phyloP scores from a whole-genome alignment of 2,797 vertebrate genomes.

The Siniperca undulata region DNA sequence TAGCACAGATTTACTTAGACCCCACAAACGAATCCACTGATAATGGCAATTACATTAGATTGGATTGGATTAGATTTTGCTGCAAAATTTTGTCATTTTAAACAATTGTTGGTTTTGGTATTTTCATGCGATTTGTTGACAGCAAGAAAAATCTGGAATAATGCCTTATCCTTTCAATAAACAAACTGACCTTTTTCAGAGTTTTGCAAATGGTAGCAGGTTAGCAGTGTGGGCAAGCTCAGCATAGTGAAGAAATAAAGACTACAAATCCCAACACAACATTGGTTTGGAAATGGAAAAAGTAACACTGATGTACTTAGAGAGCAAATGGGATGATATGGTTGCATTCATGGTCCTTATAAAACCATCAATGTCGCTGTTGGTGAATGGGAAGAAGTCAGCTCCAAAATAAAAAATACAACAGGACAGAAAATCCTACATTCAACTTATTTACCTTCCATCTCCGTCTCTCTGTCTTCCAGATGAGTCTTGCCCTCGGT shows the following conservation, averaged over 20 bases:
- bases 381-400: conserved; percentile 16
- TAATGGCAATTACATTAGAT: no score
- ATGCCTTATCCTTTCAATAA: neutral
- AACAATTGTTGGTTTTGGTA: neutral
- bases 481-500: conserved; percentile 89
- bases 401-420: neutral
- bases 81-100: neutral
- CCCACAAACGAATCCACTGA: no score
- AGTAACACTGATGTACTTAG: neutral
- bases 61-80: no score
- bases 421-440: conserved; percentile 7
- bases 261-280: neutral
- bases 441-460: conserved; percentile 49
- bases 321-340: conserved; percentile 27
- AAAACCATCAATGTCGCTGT: conserved; percentile 32
- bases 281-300: neutral
- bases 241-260: neutral
- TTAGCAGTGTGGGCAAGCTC: conserved; percentile 41
- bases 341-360: conserved; percentile 41
- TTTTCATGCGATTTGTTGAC: neutral
- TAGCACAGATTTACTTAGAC: no score
- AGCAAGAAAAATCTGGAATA: neutral
- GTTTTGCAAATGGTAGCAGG: neutral
- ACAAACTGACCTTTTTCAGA: conserved; percentile 18
- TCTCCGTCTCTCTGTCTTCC: conserved; percentile 71